Evolutionary conservation across 1,140 invertebrate species (phyloP), one percentile per base, ranked within the genome.

Genomic region (Diabrotica undecimpunctata): DNA sequence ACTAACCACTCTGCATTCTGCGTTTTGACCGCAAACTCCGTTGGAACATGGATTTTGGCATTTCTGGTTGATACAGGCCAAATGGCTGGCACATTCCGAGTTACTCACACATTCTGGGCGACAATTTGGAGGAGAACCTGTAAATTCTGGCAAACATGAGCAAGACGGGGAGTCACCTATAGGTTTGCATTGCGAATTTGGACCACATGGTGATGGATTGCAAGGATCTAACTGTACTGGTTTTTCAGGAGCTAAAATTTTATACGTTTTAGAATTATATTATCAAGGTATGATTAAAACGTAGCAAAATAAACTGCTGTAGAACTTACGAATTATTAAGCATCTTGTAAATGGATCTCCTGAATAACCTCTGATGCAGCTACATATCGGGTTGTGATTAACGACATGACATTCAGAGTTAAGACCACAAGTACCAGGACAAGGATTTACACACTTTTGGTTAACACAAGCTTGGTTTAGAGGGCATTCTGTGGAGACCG

Each of bases 401-500:
- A 87, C 80, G 0, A 93, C 90, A 74, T 89, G 85, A 74, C 93
- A 95, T 50, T 84, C 79, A 2, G 90, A 86, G 72, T 85, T 87
- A 61, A 83, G 75, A 11, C 89, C 91, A 75, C 92, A 93, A 2
- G 88, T 88, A 58, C 87, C 88, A 8, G 85, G 81, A 73, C 90
- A 93, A 38, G 90, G 90, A 81, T 92, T 86, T 5, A 85, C 79
- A 73, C 90, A 93, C 76, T 89, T 88, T 72, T 90, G 88, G 70
- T 87, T 86, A 55, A 88, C 83, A 73, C 92, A 94, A 1, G 90
- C 87, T 77, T 86, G 89, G 58, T 85, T 81, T 55, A 85, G 80
- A 7, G 89, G 79, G 77, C 92, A 95, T 66, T 95, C 92, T 2
- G 89, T 87, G 75, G 90, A 93, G 64, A 91, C 83, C 0, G 90